Percentiles rank a stretch among this genome's conserved stretches.
phyloP scores from a whole-genome alignment of 2,888 invertebrate genomes.

The Gisinianus flammeolus region DNA sequence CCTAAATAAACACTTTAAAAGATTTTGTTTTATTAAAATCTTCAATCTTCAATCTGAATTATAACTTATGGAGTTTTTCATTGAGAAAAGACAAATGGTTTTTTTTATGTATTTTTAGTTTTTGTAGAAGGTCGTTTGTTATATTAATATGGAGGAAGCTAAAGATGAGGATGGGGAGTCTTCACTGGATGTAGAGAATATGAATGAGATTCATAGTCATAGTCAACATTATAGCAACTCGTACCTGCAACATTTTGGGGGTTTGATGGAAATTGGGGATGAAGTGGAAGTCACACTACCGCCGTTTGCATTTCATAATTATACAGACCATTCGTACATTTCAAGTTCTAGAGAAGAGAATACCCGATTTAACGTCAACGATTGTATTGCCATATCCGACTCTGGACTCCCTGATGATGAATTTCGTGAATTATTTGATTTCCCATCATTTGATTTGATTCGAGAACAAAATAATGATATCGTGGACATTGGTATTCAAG shows the following conservation, averaged over 20 bases:
- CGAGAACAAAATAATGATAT: neutral
- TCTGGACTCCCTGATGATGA: neutral
- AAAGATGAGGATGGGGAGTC: no score
- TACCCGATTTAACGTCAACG: neutral
- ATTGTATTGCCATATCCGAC: conserved; percentile 8
- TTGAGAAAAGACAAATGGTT: no score
- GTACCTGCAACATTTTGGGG: neutral
- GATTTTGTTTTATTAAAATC: no score
- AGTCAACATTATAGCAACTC: neutral
- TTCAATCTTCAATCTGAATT: no score
- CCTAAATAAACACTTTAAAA: no score
- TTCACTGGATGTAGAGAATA: no score
- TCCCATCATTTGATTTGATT: neutral
- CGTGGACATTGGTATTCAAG: conserved; percentile 9
- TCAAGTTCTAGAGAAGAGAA: neutral
- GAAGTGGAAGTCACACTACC: conserved; percentile 20
- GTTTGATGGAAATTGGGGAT: conserved; percentile 25
- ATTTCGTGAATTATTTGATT: conserved; percentile 37
- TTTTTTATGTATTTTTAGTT: no score
- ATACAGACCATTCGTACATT: conserved; percentile 36
- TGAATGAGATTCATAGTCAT: no score
- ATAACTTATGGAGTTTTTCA: no score
- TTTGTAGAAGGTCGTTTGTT: no score
- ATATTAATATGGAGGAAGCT: no score
- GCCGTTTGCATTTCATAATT: neutral